phyloP scores from a whole-genome alignment of 2,797 vertebrate genomes.

The Cynodonichthys magdalenae region DNA sequence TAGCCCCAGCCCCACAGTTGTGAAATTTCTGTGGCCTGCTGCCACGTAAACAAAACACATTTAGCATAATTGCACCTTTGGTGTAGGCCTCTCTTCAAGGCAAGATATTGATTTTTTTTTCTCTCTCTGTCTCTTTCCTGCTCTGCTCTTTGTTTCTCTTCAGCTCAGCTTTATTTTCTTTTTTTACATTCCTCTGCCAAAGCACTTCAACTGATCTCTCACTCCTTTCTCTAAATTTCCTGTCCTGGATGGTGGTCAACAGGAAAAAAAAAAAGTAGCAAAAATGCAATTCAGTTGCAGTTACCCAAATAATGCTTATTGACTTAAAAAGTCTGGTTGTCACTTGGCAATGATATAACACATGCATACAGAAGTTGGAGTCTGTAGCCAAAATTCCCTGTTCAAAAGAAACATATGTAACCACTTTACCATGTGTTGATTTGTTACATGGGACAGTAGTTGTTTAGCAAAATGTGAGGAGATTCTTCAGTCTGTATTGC shows the following conservation, averaged over 20 bases:
- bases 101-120: conserved; percentile 80
- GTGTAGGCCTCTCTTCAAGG: conserved; percentile 73
- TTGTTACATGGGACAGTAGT: conserved; percentile 33
- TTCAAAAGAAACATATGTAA: conserved; percentile 16
- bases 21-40: conserved; percentile 64
- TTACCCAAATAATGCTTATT: conserved; percentile 66
- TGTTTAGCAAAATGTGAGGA: conserved; percentile 48
- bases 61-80: conserved; percentile 83
- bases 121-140: conserved; percentile 53
- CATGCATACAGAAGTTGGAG: conserved; percentile 26
- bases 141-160: conserved; percentile 71
- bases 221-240: conserved; percentile 36
- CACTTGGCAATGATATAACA: conserved; percentile 28
- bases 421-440: conserved; percentile 48
- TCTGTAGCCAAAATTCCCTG: conserved; percentile 8
- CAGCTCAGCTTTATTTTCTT: conserved; percentile 68
- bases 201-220: conserved; percentile 23
- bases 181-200: conserved; percentile 67
- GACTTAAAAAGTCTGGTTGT: conserved; percentile 32
- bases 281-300: conserved; percentile 66
- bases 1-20: conserved; percentile 48
- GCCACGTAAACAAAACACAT: conserved; percentile 76
- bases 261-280: conserved; percentile 71
- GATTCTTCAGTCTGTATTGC: conserved; percentile 25
- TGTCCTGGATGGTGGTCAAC: conserved; percentile 55